Conservation (phyloP, 2,113 vertebrate species). For the Raja brachyura region DNA sequence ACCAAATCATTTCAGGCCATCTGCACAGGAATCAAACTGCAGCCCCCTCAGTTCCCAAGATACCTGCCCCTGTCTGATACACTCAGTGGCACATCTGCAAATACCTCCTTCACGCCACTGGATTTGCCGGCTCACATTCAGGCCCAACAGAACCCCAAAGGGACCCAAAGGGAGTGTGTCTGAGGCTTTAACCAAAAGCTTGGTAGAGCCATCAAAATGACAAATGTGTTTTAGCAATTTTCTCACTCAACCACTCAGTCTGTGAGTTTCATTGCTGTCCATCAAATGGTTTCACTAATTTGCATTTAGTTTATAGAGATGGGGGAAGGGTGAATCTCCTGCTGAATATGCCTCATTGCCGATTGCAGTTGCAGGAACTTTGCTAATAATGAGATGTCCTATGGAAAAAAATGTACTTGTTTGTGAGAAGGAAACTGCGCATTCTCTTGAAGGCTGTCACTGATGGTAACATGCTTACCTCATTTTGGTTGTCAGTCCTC, state of each 20-base stretch:
- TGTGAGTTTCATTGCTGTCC: constrained; percentile 9
- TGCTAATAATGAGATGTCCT: background rate
- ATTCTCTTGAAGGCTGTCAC: constrained; percentile 18
- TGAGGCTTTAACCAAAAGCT: constrained; percentile 1
- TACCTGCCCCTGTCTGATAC: background rate
- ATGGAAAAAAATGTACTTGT: background rate
- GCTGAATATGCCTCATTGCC: background rate
- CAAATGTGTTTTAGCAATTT: constrained; percentile 16
- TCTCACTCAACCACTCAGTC: constrained; percentile 10
- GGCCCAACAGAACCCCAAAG: background rate
- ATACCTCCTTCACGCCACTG: background rate
- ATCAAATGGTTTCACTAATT: background rate
- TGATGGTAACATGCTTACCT: background rate
- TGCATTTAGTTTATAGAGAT: background rate
- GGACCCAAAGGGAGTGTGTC: background rate
- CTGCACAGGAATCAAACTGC: background rate
- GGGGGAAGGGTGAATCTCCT: constrained; percentile 5
- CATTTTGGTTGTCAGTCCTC: background rate
- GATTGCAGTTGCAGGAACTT: background rate
- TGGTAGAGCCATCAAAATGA: constrained; percentile 18
- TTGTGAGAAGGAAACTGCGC: background rate
- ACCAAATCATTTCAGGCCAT: background rate
- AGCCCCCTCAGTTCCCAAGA: background rate
- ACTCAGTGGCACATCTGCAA: constrained; percentile 18
- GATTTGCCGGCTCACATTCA: constrained; percentile 7